Percentiles rank a stretch among this genome's conserved stretches.
phyloP scores from a whole-genome alignment of 1,140 invertebrate genomes.

The Yoshiicerus persimilis region DNA sequence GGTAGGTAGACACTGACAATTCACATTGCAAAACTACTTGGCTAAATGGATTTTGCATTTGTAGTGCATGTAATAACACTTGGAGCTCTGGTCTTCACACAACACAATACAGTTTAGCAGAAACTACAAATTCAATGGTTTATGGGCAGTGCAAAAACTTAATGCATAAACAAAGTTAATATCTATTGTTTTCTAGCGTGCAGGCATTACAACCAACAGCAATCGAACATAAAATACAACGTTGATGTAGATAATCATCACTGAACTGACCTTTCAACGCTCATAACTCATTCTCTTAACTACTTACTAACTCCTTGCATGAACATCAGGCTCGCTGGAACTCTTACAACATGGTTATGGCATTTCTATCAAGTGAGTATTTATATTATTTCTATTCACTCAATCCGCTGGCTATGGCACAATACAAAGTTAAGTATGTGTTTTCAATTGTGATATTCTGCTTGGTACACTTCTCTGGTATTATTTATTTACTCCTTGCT shows the following conservation, averaged over 20 bases:
- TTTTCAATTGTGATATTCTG: background rate
- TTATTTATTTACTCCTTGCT: background rate
- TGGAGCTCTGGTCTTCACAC: background rate
- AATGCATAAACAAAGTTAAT: slow-evolving; percentile 2
- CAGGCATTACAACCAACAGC: background rate
- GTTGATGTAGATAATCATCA: slow-evolving; percentile 16
- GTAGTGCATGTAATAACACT: background rate
- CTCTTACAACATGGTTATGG: background rate
- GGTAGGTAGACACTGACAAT: background rate
- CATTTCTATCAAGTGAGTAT: background rate
- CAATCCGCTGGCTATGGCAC: background rate
- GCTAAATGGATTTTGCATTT: background rate
- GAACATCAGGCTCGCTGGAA: background rate
- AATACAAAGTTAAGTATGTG: background rate
- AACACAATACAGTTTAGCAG: background rate
- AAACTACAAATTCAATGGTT: background rate
- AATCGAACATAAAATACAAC: slow-evolving; percentile 14
- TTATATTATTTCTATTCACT: no score
- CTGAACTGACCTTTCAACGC: slow-evolving; percentile 21
- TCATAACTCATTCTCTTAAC: slow-evolving; percentile 14
- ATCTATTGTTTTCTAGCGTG: slow-evolving; percentile 17
- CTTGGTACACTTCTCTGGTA: background rate
- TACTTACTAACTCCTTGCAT: background rate
- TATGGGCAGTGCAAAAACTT: background rate
- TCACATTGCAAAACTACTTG: background rate